These are phyloP conservation scores for Gavia stellata DNA, from an alignment of 2,113 vertebrate species.

Conservation along the genomic window DNA sequence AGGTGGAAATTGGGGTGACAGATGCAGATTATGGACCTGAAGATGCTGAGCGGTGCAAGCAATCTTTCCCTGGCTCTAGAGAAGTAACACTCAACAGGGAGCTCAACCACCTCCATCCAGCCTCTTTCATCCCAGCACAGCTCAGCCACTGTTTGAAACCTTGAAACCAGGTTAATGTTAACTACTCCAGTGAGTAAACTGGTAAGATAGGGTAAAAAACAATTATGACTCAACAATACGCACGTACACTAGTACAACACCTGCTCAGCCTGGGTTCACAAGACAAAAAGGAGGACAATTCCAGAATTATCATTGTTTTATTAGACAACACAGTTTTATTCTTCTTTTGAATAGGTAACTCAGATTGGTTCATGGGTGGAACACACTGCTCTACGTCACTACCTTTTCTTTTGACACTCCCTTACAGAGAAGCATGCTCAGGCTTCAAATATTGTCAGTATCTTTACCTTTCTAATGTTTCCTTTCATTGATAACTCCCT, in stretches of 20 bases:
- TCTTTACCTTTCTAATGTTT: not conserved
- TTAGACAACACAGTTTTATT: not conserved
- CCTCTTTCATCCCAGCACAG: not conserved
- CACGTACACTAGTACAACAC: accelerated
- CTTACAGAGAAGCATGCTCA: not conserved
- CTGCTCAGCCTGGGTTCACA: not conserved
- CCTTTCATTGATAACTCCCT: not conserved
- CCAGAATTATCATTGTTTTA: not conserved
- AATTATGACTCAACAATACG: not conserved
- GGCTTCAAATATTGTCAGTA: not conserved
- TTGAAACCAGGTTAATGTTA: not conserved
- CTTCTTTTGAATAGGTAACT: not conserved
- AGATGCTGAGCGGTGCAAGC: not conserved
- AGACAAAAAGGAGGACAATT: not conserved
- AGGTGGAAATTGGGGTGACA: accelerated
- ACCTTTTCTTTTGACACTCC: accelerated
- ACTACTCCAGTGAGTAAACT: not conserved
- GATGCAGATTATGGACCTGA: not conserved
- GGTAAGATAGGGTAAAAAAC: not conserved
- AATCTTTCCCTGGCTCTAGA: not conserved
- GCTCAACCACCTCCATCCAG: not conserved
- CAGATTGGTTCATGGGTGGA: not conserved
- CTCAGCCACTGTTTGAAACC: not conserved
- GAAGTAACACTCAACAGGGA: accelerated
- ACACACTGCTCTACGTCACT: not conserved